phyloP scores from a whole-genome alignment of 2,888 invertebrate species.

The Cactoblastis cactorum region DNA sequence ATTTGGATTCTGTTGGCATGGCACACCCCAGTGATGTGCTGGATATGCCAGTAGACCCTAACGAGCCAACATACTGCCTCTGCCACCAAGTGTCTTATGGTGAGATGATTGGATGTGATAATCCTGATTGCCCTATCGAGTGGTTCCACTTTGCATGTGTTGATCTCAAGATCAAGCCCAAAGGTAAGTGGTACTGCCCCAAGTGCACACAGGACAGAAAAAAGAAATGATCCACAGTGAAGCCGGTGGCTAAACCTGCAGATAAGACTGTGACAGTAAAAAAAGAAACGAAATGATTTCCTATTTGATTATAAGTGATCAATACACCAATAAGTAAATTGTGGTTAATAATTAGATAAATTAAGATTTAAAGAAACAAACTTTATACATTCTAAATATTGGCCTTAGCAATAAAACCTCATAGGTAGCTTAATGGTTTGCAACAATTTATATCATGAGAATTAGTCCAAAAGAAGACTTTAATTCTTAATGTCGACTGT shows the following conservation, averaged over 20 bases:
- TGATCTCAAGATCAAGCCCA: conserved; percentile 92
- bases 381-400: background rate
- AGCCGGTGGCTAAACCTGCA: conserved; percentile 50
- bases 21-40: conserved; percentile 93
- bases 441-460: too few relatives aligned
- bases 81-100: conserved; percentile 98
- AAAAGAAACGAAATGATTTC: conserved; percentile 55
- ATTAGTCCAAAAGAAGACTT: too few relatives aligned
- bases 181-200: conserved; percentile 97
- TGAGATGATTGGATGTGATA: conserved; percentile 98
- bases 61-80: conserved; percentile 98
- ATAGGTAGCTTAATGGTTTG: too few relatives aligned
- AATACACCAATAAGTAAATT: conserved; percentile 2
- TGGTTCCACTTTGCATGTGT: conserved; percentile 99
- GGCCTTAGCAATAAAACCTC: background rate
- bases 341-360: background rate
- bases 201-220: conserved; percentile 91
- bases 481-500: too few relatives aligned
- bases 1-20: conserved; percentile 75
- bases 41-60: conserved; percentile 96
- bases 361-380: background rate
- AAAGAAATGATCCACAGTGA: conserved; percentile 82
- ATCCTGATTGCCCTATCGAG: conserved; percentile 92
- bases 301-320: conserved; percentile 14
- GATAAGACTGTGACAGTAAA: conserved; percentile 65